Base-by-base conservation (phyloP, 2,888 invertebrate genomes). In the Oligia fasciuncula region DNA sequence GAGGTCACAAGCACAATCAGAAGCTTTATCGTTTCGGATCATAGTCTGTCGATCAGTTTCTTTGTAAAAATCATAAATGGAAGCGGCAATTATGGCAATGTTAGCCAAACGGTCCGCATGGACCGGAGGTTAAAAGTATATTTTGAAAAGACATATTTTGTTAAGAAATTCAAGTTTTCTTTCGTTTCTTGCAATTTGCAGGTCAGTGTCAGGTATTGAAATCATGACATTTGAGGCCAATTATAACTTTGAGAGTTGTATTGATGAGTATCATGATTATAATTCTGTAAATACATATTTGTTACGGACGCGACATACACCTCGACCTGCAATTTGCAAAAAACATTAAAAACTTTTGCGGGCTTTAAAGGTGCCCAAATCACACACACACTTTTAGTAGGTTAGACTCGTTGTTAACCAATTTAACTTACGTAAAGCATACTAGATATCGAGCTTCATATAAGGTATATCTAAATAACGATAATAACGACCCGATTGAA, bases 341-440 rank as follows among this genome's bases (percentile, higher is more conserved):
- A 63, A 65, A 65, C 63, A 1, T 19, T 11, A 11, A 2, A 35
- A 65, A 19, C 19, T 35, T 35, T 65, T 11, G 11, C 11, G 11
- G 35, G 19, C 5, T 35, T 23, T 66, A 40, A 19, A 40, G 46
- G 14, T 68, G 9, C 3, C 51, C 40, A 23, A 35, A 43, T 54
- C 51, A 68, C 43, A 76, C 29, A 29, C 35, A 46, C 23, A 75
- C 13, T 43, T 46, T 63, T 19, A 29, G 40, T 66, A 43, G 49
- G 57, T 49, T 67, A 67, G 23, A 67, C 14, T 68, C 1, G 51
- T 46, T n/a, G 51, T 62, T 69, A 79, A 65, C 14, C 43, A 63
- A 79, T 69, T 40, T 23, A 29, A 35, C 51, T 69, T 63, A 69
- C 51, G 43, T 62, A 79, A 78, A 62, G 29, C 0, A 35, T n/a